Evolutionary conservation across 2,888 invertebrate species (phyloP).

Genomic region (Dione vanillae): DNA sequence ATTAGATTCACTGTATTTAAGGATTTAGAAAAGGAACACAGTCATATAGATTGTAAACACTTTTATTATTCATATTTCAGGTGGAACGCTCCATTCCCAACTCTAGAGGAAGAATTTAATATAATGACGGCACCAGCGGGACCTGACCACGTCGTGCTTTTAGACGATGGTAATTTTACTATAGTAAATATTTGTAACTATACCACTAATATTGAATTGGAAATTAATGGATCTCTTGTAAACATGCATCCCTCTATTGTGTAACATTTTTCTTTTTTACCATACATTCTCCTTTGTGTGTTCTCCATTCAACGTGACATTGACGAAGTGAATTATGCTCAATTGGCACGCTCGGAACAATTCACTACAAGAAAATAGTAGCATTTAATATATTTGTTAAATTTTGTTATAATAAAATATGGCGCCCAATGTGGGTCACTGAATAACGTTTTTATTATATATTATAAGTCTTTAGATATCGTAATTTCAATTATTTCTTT

Average conservation of each 20-base stretch:
- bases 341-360: no score
- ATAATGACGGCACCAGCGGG: slow-evolving; percentile 91
- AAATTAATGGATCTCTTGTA: no score
- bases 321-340: no score
- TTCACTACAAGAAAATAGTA: background rate
- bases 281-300: no score
- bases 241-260: no score
- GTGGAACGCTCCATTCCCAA: slow-evolving; percentile 95
- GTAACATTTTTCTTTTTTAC: no score
- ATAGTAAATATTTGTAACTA: background rate
- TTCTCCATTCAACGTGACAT: no score
- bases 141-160: slow-evolving; percentile 88
- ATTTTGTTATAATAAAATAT: background rate
- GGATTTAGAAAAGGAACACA: no score
- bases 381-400: background rate
- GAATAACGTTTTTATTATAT: background rate
- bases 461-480: slow-evolving; percentile 3
- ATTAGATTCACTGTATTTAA: no score
- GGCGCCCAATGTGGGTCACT: slow-evolving; percentile 32
- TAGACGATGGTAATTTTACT: slow-evolving; percentile 88
- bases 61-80: slow-evolving; percentile 71
- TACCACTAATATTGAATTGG: no score
- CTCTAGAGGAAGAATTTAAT: slow-evolving; percentile 96
- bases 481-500: no score
- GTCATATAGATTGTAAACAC: no score